Evolutionary conservation across 2,113 vertebrate species (phyloP), one percentile per base, ranked within the genome.

Genomic region (Arenaria interpres): DNA sequence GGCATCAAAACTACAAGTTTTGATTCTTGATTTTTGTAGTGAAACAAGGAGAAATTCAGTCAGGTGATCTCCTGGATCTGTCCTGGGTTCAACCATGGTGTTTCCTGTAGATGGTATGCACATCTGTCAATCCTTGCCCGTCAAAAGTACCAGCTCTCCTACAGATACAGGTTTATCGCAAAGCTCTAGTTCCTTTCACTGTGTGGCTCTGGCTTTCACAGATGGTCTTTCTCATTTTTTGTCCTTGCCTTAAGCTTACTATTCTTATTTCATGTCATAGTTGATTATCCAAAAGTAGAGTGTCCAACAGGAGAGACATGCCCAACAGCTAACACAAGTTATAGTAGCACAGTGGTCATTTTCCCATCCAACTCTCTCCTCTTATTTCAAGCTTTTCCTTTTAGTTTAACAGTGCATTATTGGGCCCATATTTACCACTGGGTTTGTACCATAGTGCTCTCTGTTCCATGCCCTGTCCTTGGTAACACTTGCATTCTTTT

Each of bases 31-130:
- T 22, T 48, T 59, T 28, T 53, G 27, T 30, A 0, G 68, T 30
- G 21, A 60, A 64, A 50, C 13, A 5, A n/a, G 59, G 79, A 86
- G 59, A 45, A 88, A 7, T 28, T 66, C 63, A 3, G 0, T 20
- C 2, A 7, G 35, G 46, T 45, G 30, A 20, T 12, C 46, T 71
- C 2, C 57, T 35, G 57, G 0, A 1, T 24, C 87, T 68, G 41
- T 85, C 7, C 48, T 80, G 63, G 12, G 3, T 50, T 48, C 24
- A 19, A 6, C 14, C 51, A 0, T 5, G 46, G 13, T n/a, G 32
- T 13, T 30, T 71, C 28, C 45, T 30, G 10, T 13, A n/a, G 50
- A 27, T 51, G 50, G 12, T n/a, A 57, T 57, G 72, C 62, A n/a
- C 4, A 54, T 43, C 25, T 8, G 17, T 30, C 39, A 24, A 1